Base-by-base conservation (phyloP, 2,113 vertebrate species). In the Xiphophorus maculatus region DNA sequence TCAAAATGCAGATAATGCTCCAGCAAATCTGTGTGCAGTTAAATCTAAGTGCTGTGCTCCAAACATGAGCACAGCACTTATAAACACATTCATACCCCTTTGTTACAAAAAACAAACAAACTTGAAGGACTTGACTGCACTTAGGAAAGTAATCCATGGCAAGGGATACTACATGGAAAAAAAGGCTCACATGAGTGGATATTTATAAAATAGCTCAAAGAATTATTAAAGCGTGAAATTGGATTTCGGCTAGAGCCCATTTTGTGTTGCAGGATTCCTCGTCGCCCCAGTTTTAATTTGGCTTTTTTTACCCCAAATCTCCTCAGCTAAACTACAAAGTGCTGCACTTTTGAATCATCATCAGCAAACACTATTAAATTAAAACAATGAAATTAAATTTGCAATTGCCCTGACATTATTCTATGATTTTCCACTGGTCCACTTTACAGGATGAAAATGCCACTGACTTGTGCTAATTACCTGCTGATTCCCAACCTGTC, bases 401-500 rank as follows among this genome's bases (percentile, higher is more conserved):
- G 15, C 17, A 48, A 17, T 48, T 48, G 17, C 17, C 44, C 44
- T 19, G 17, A 17, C 14, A 48, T 48, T 48, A 48, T 48, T 48
- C 17, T 48, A 60, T 40, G 0, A 67, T 80, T 73, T 48, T 80
- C 54, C 33, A 69, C 60, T 17, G 28, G 44, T 63, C 35, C 75
- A 60, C 66, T 51, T 30, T 66, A 64, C 67, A 14, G 77, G 66
- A 66, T 69, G 69, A 72, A 77, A 81, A 83, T 44, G 67, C 58
- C 42, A 58, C 72, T 22, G 79, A 76, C 61, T 84, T 73, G 51
- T 70, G 60, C 73, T 86, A 67, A 80, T 74, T 63, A 77, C 92
- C 90, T 85, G 89, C 90, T 92, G 90, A 63, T 87, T 87, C 80
- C 54, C 87, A 87, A 90, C 89, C 86, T 91, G 89, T 69, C 84